Base-by-base conservation (phyloP, 2,888 invertebrate genomes). In the Scotopteryx bipunctaria region DNA sequence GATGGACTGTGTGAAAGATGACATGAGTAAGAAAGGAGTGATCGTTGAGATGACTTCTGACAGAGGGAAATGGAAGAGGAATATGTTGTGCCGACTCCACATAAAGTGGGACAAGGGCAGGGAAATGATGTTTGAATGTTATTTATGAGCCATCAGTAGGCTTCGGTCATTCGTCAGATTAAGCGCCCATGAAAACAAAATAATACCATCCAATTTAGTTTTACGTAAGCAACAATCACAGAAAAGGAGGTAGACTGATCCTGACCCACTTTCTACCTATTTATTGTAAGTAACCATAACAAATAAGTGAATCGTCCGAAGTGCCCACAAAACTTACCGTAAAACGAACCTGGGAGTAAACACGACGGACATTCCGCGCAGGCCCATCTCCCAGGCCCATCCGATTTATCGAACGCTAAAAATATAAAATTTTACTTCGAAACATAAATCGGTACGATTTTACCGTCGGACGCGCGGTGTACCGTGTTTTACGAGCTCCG, bases 381-480 rank as follows among this genome's bases (percentile, higher is more conserved):
- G 33, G 40, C 40, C 47, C 35, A 41, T 35, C 33, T 19, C n/a
- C 48, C 9, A 19, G 27, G 38, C 44, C 44, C 40, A 37, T 51
- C 48, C 61, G 57, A 66, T 68, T 62, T 64, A 66, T 67, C 63
- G 59, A 63, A 67, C 57, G 43, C 55, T 55, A 61, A 68, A 67
- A 66, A 69, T 71, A 72, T 71, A 69, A 73, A 71, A 71, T 71
- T 73, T 71, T 73, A 71, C 69, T 60, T 55, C 64, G 59, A 27
- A 63, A 64, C 71, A 73, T 73, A 73, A 76, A 76, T 76, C 69
- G 62, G 64, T 45, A 61, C 58, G 57, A 64, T 66, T 75, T 74
- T 73, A 76, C 59, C 59, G 57, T 44, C 58, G 40, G 41, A 66
- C 51, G 46, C 63, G 55, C 57, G 64, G 64, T 56, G 69, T 57